phyloP scores from a whole-genome alignment of 2,113 vertebrate genomes.

The Catharus bicknelli region DNA sequence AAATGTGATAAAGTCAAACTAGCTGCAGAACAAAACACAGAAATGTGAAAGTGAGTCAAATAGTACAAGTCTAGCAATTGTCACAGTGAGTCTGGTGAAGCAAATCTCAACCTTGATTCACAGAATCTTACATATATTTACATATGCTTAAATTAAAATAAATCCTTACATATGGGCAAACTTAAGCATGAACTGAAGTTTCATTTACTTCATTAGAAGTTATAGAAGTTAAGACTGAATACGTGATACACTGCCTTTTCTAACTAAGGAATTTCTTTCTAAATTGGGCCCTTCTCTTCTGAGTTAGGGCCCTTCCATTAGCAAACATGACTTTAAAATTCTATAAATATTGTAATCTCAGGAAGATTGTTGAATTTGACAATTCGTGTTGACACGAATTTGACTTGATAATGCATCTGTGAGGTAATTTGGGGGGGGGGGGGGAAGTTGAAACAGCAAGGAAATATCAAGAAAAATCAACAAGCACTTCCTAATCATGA shows the following conservation, averaged over 20 bases:
- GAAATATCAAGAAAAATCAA: not conserved
- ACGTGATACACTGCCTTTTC: not conserved
- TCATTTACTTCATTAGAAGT: not conserved
- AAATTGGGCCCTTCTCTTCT: not conserved
- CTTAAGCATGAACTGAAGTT: not conserved
- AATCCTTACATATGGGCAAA: not conserved
- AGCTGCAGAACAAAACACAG: not conserved
- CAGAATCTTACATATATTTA: not conserved
- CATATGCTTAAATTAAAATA: not conserved
- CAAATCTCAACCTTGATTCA: not conserved
- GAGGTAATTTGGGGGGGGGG: fast-evolving
- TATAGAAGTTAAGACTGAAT: not conserved
- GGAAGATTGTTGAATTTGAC: not conserved
- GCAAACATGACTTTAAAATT: not conserved
- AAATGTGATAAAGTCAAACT: not conserved
- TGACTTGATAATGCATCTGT: not conserved
- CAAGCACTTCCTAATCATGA: not conserved
- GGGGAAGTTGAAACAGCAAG: not conserved
- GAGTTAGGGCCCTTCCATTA: not conserved
- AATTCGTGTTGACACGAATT: not conserved
- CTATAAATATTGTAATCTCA: not conserved
- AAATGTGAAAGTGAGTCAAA: not conserved
- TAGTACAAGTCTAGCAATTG: not conserved
- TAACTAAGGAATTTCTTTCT: not conserved
- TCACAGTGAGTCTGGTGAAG: not conserved